phyloP scores from a whole-genome alignment of 2,888 invertebrate species.

The Hyposoter dolosus region DNA sequence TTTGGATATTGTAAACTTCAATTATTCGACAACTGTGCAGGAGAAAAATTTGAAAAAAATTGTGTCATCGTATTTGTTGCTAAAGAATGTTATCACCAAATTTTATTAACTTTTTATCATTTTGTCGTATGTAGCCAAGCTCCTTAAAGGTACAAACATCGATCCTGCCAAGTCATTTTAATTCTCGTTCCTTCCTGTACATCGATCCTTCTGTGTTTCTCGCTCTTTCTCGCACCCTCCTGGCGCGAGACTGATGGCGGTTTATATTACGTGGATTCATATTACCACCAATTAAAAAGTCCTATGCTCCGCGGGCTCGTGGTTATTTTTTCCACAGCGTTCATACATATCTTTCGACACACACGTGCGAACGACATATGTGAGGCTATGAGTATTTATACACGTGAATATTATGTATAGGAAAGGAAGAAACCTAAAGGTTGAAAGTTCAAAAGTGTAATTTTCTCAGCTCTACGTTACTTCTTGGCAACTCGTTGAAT shows the following conservation, averaged over 20 bases:
- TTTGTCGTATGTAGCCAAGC: too few species aligned
- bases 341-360: constrained; percentile 76
- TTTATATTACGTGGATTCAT: constrained; percentile 82
- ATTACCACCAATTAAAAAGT: constrained; percentile 82
- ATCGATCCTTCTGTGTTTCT: constrained; percentile 58
- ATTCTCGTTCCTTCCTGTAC: constrained; percentile 50
- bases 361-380: neutral
- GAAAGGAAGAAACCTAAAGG: neutral
- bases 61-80: too few species aligned
- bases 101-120: too few species aligned
- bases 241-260: constrained; percentile 79
- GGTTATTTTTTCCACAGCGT: constrained; percentile 66
- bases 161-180: constrained; percentile 68
- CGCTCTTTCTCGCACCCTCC: constrained; percentile 64
- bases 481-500: constrained; percentile 37
- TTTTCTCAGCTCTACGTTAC: constrained; percentile 43
- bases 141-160: too few species aligned
- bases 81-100: too few species aligned
- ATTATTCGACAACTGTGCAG: too few species aligned
- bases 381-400: neutral
- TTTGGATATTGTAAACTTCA: too few species aligned
- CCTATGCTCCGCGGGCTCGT: constrained; percentile 72
- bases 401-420: neutral
- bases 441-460: neutral
- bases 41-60: too few species aligned